Evolutionary conservation across 2,797 vertebrate species (phyloP), one percentile per base, ranked within the genome.

Genomic region (Miichthys miiuy): DNA sequence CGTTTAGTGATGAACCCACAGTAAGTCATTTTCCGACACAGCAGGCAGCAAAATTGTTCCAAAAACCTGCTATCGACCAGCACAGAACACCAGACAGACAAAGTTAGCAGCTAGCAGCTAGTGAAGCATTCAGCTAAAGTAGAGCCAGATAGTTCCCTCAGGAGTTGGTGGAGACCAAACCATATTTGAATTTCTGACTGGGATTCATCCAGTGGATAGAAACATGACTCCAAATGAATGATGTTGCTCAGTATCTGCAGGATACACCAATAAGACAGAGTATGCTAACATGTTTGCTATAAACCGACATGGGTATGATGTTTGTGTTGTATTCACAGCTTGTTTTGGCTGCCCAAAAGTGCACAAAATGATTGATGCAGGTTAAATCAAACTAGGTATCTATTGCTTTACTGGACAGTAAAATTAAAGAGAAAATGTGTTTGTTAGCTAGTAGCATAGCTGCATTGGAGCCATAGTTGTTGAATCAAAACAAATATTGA

Each of bases 311-410:
- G 8, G 34, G 8, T 38, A 38, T 38, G 34, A 38, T 38, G 34
- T 38, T 38, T 0, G 7, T 30, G 18, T 44, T n/a, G 48, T 27
- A 34, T 23, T 27, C 0, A 11, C 1, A 18, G 55, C n/a, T 48
- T 41, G 34, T 71, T 60, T 25, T 0, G 1, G 8, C 20, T 38
- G 1, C 0, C 47, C 62, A 6, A 3, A 57, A 11, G 16, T 41
- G 16, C 6, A 2, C 9, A 42, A 0, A 56, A 6, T 12, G 21
- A 44, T 21, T 20, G 46, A 48, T 44, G 0, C 23, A 44, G 1
- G 4, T 27, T 27, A 34, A 65, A 68, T 46, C 10, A 44, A 30
- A 25, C 16, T n/a, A 14, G 8, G 6, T 17, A 54, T 52, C 17
- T 41, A 10, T 46, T 18, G 20, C 42, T 51, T 41, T 38, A 47